These are phyloP conservation scores for Seladonia tumulorum DNA, from an alignment of 2,888 invertebrate genomes.

Conservation along the genomic window DNA sequence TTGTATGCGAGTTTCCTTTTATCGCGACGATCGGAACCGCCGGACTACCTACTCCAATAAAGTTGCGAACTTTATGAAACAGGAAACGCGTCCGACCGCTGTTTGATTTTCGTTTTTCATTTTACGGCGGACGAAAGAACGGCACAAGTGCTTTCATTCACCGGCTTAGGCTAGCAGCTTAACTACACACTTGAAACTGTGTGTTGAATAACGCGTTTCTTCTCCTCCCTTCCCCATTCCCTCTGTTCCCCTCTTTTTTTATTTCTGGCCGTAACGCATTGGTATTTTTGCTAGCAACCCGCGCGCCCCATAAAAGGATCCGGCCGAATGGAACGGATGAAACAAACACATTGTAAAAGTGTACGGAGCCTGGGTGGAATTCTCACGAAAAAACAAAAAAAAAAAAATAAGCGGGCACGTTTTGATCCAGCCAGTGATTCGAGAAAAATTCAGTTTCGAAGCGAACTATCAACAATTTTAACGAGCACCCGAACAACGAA, in stretches of 20 bases:
- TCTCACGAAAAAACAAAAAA: neutral
- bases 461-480: slow-evolving; percentile 12
- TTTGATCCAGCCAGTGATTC: neutral
- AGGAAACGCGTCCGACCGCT: neutral
- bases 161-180: neutral
- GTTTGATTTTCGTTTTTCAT: slow-evolving; percentile 10
- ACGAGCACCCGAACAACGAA: neutral
- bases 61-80: slow-evolving; percentile 22
- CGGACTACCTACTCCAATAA: slow-evolving; percentile 7
- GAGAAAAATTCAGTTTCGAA: neutral
- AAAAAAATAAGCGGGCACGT: neutral
- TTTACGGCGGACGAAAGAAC: slow-evolving; percentile 10
- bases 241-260: neutral
- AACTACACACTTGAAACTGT: slow-evolving; percentile 14
- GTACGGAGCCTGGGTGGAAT: neutral
- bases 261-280: neutral
- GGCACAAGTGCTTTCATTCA: slow-evolving; percentile 16
- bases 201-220: slow-evolving; percentile 15
- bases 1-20: slow-evolving; percentile 34
- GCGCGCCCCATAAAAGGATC: neutral
- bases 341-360: slow-evolving; percentile 9
- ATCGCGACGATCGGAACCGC: slow-evolving; percentile 24
- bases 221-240: neutral
- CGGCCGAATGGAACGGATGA: neutral
- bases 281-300: neutral